These are phyloP conservation scores for Mormyrus iriodes DNA, from an alignment of 2,113 vertebrate genomes.

Conservation along the genomic window DNA sequence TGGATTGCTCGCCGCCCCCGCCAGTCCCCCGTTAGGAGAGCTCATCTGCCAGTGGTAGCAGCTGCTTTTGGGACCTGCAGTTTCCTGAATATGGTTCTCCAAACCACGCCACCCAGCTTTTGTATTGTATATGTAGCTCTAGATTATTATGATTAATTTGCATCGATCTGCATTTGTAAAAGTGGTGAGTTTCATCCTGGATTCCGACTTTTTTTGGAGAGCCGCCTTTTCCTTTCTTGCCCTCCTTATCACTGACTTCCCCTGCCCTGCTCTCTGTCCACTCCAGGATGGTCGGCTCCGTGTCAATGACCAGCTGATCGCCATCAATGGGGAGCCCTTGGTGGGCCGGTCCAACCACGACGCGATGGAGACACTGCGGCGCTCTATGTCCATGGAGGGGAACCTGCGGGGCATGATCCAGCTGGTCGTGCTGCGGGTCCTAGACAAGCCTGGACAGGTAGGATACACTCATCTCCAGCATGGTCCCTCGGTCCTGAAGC, in stretches of 20 bases:
- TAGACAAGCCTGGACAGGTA: constrained; percentile 41
- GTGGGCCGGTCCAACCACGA: constrained; percentile 86
- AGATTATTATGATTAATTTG: neutral
- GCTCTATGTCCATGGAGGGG: constrained; percentile 96
- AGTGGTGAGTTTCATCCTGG: neutral
- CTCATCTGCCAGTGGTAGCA: neutral
- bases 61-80: neutral
- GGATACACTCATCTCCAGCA: neutral
- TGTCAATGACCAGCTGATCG: constrained; percentile 87
- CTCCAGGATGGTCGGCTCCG: constrained; percentile 81
- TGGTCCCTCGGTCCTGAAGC: neutral
- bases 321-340: constrained; percentile 87
- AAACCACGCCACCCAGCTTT: neutral
- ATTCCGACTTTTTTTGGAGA: neutral
- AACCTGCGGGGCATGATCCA: constrained; percentile 89
- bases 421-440: constrained; percentile 76
- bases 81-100: neutral
- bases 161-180: neutral
- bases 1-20: neutral
- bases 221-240: neutral
- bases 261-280: neutral
- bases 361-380: constrained; percentile 90
- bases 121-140: neutral
- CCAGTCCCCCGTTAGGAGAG: neutral
- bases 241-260: neutral